Evolutionary conservation across 2,888 invertebrate genomes (phyloP).

Genomic region (Spodoptera littoralis): DNA sequence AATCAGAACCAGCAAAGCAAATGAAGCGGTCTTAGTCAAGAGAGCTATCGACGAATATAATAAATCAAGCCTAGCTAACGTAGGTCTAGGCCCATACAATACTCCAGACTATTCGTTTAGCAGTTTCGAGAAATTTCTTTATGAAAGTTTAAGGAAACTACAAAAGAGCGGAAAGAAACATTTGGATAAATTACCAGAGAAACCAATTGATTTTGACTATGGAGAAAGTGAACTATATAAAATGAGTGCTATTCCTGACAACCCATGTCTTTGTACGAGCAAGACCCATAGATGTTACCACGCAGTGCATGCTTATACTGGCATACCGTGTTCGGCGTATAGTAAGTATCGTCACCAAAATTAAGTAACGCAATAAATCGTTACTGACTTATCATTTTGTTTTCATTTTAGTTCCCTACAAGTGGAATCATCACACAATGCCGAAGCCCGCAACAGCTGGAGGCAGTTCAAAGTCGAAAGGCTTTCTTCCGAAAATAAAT

Average conservation of each 20-base stretch:
- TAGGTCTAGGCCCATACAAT: constrained; percentile 90
- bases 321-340: constrained; percentile 95
- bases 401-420: constrained; percentile 91
- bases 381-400: background rate
- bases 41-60: constrained; percentile 95
- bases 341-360: constrained; percentile 89
- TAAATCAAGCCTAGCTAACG: constrained; percentile 92
- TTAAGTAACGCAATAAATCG: too few relatives aligned
- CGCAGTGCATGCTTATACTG: constrained; percentile 97
- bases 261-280: constrained; percentile 94
- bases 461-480: constrained; percentile 78
- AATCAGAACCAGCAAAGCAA: constrained; percentile 96
- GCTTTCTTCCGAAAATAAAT: constrained; percentile 92
- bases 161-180: constrained; percentile 91
- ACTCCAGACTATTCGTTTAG: constrained; percentile 92
- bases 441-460: constrained; percentile 91
- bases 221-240: constrained; percentile 89
- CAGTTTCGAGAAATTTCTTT: constrained; percentile 96
- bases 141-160: constrained; percentile 94
- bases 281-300: constrained; percentile 97
- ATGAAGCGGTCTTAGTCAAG: constrained; percentile 96
- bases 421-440: constrained; percentile 93
- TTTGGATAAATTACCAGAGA: constrained; percentile 90
- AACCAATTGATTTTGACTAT: constrained; percentile 85
- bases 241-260: constrained; percentile 90